phyloP scores from a whole-genome alignment of 2,888 invertebrate species.

The Rhagonycha fulva region DNA sequence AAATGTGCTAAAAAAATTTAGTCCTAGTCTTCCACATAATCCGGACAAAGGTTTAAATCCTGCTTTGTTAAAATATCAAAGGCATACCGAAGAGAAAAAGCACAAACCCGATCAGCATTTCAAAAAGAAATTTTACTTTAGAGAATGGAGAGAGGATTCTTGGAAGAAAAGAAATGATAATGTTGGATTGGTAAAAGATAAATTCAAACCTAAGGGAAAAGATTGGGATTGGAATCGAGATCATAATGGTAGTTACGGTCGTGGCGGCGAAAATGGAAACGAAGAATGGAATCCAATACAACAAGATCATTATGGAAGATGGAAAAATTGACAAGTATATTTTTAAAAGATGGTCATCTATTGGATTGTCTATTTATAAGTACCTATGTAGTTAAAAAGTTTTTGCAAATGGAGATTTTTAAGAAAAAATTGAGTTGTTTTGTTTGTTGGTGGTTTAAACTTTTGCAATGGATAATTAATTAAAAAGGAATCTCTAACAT shows the following conservation, averaged over 20 bases:
- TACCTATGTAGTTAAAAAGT: neutral
- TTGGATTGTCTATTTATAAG: conserved; percentile 22
- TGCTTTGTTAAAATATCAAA: conserved; percentile 63
- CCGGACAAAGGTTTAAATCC: conserved; percentile 54
- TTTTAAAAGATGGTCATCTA: conserved; percentile 26
- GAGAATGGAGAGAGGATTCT: conserved; percentile 64
- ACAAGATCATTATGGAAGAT: conserved; percentile 42
- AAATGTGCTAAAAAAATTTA: conserved; percentile 50
- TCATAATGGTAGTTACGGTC: conserved; percentile 34
- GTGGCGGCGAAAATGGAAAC: conserved; percentile 11
- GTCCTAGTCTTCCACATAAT: conserved; percentile 43
- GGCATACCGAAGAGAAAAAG: conserved; percentile 56
- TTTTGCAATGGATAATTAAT: neutral
- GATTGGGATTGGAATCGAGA: conserved; percentile 71
- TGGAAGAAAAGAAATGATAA: conserved; percentile 53
- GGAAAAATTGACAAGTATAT: conserved; percentile 50
- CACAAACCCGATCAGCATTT: conserved; percentile 68
- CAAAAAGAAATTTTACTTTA: conserved; percentile 80
- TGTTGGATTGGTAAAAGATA: conserved; percentile 57
- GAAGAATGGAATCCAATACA: conserved; percentile 32
- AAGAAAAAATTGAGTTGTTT: neutral
- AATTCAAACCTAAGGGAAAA: conserved; percentile 74
- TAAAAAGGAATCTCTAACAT: conserved; percentile 18
- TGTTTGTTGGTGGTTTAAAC: neutral
- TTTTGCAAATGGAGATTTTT: neutral